Conservation (phyloP, 2,113 vertebrate species). For the Campylomormyrus tamandua region DNA sequence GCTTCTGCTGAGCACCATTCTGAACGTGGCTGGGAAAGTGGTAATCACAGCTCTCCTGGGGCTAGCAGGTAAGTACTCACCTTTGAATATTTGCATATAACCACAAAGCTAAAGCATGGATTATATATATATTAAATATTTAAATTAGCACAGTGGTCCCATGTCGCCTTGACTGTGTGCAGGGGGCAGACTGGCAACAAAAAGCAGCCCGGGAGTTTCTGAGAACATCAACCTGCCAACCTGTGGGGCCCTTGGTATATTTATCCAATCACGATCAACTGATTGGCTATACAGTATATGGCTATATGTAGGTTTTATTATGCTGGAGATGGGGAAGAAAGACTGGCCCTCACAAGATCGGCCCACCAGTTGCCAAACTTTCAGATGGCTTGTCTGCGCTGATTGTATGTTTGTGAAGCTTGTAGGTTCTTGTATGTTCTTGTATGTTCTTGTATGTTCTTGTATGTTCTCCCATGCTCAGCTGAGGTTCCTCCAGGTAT, state of each 20-base stretch:
- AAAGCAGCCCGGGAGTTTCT: background rate
- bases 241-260: background rate
- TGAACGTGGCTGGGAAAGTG: slow-evolving; percentile 61
- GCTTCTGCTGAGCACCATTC: slow-evolving; percentile 51
- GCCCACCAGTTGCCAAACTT: background rate
- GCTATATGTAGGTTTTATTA: background rate
- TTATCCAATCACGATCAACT: background rate
- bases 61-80: slow-evolving; percentile 58
- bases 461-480: background rate
- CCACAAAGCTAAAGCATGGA: background rate
- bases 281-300: background rate
- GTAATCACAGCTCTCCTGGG: slow-evolving; percentile 66
- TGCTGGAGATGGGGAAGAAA: background rate
- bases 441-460: background rate
- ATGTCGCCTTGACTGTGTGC: background rate
- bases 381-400: background rate
- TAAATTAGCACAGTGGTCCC: background rate
- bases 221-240: too few relatives aligned
- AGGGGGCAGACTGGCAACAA: background rate
- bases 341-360: background rate
- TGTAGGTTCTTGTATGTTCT: background rate
- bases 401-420: background rate
- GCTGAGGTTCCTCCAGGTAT: background rate
- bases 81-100: background rate
- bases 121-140: background rate